phyloP scores from a whole-genome alignment of 2,113 vertebrate species.

The Trachemys scripta region DNA sequence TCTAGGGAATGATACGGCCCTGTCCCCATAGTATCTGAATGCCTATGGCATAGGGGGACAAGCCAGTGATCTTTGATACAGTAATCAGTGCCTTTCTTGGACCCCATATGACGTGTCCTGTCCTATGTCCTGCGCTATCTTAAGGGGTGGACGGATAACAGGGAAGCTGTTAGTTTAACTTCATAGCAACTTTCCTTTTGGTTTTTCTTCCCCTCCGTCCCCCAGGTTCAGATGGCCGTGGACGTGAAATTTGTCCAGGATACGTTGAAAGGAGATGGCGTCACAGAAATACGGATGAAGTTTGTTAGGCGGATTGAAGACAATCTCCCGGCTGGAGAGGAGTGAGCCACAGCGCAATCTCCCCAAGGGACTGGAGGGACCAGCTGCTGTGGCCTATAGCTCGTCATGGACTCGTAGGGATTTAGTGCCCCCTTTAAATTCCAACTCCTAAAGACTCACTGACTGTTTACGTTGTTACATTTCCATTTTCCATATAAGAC shows the following conservation, averaged over 20 bases:
- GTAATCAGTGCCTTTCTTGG: fast-evolving
- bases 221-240: slow-evolving; percentile 99
- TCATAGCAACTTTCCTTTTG: not conserved
- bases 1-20: fast-evolving
- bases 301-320: slow-evolving; percentile 98
- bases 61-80: too few relatives aligned
- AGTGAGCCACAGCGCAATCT: slow-evolving; percentile 76
- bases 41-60: not conserved
- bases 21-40: not conserved
- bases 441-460: slow-evolving; percentile 57
- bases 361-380: slow-evolving; percentile 24
- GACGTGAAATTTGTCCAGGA: slow-evolving; percentile 96
- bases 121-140: not conserved
- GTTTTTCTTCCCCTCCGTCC: not conserved
- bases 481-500: slow-evolving; percentile 66
- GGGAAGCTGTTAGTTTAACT: not conserved
- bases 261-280: slow-evolving; percentile 93
- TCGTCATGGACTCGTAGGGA: slow-evolving; percentile 16
- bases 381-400: slow-evolving; percentile 12
- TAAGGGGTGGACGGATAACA: not conserved
- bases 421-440: slow-evolving; percentile 14
- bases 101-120: fast-evolving
- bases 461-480: slow-evolving; percentile 69
- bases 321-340: slow-evolving; percentile 96
- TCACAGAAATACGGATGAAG: slow-evolving; percentile 98